Conservation (phyloP, 2,888 invertebrate species). For the Dinocampus coccinellae region DNA sequence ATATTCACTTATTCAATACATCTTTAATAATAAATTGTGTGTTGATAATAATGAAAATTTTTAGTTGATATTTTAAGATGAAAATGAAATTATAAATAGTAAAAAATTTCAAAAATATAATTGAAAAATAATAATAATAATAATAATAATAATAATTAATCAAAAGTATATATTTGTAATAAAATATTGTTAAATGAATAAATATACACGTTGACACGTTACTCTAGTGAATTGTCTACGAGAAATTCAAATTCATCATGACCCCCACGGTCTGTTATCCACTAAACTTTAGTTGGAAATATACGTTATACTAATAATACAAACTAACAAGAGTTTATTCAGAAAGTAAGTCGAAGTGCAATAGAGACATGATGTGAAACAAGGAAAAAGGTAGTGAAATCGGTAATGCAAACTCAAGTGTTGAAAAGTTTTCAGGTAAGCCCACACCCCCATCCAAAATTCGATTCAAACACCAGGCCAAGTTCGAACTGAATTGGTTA, state of each 20-base stretch:
- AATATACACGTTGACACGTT: not conserved
- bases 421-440: slow-evolving; percentile 17
- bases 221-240: not conserved
- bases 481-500: slow-evolving; percentile 16
- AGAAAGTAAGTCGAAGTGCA: slow-evolving; percentile 19
- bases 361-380: not conserved
- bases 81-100: too few species aligned
- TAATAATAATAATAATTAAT: too few species aligned
- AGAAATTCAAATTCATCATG: slow-evolving; percentile 16
- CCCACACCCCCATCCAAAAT: slow-evolving; percentile 4
- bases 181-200: not conserved
- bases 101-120: too few species aligned
- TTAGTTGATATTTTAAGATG: too few species aligned
- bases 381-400: not conserved
- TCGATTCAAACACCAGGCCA: slow-evolving; percentile 30
- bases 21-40: too few species aligned
- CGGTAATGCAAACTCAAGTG: not conserved
- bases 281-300: not conserved
- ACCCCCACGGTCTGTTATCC: not conserved
- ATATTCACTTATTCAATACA: too few species aligned
- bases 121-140: too few species aligned
- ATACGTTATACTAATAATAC: slow-evolving; percentile 25
- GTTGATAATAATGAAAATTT: too few species aligned
- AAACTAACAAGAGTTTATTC: slow-evolving; percentile 24
- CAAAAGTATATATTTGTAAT: too few species aligned